Base-by-base conservation (phyloP, 2,888 invertebrate species). In the Glyphotaelius pellucidus region DNA sequence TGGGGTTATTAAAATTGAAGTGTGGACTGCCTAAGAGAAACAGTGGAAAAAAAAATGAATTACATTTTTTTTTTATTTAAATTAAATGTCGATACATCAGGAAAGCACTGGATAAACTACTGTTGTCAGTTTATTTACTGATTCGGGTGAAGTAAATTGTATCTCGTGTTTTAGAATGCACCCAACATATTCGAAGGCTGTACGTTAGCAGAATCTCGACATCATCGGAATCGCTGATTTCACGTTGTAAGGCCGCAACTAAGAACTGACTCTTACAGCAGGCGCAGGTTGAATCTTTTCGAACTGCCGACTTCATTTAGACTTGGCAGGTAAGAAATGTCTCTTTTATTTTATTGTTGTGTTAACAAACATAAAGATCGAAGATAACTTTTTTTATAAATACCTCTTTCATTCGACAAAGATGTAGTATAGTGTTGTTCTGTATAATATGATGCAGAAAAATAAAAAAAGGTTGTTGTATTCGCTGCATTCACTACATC, bases 161-260 rank as follows among this genome's bases (percentile, higher is more conserved):
- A 87, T 47, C 1, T 15, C 42, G 42, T 87, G 30, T 42, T 42
- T 87, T 15, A n/a, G 86, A 87, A 87, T 87, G 35, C 83, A 83
- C 35, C 25, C 35, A 35, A 47, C 47, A 42, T 86, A 42, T 86
- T 47, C 86, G 14, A 86, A 42, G 42, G 42, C 42, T 47, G n/a
- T 42, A 30, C 7, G 38, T 42, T 47, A 42, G 86, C 47, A 86
- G 47, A 86, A 86, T 86, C 47, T 47, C 86, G 35, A 42, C 86
- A 14, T 86, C 42, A 42, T 42, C 47, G 5, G 86, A 42, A 86
- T 42, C 15, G n/a, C 86, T 86, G 86, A 86, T 35, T 86, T 42
- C n/a, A n/a, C 86, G 42, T 35, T 35, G 7, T 35, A 32, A 14
- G 14, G 30, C 15, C 3, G 19, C 19, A 52, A 19, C 52, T 52